Conservation (phyloP, 2,888 invertebrate genomes). For the Pyrrhia umbra region DNA sequence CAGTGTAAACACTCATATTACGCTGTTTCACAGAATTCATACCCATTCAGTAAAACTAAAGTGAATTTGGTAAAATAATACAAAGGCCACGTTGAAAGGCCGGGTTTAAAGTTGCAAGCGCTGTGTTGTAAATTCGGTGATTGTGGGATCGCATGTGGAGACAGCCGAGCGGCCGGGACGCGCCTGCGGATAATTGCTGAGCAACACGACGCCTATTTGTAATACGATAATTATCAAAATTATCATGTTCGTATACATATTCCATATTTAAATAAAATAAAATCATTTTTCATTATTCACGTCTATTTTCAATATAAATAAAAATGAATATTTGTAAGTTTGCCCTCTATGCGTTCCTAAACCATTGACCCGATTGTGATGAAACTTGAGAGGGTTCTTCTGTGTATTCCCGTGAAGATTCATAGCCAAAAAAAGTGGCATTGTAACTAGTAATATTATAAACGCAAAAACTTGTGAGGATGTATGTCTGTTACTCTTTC, state of each 20-base stretch:
- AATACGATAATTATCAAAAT: conserved; percentile 69
- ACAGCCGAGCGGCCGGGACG: conserved; percentile 18
- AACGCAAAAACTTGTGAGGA: too few species aligned
- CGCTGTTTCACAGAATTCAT: conserved; percentile 48
- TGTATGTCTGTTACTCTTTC: conserved; percentile 12
- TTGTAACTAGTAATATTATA: too few species aligned
- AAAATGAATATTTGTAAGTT: too few species aligned
- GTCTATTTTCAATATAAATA: conserved; percentile 22
- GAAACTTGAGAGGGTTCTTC: too few species aligned
- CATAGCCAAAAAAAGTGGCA: too few species aligned
- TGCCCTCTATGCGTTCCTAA: too few species aligned
- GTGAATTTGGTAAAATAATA: conserved; percentile 59
- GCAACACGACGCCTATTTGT: conserved; percentile 63
- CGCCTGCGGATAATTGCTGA: conserved; percentile 70
- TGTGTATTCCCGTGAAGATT: too few species aligned
- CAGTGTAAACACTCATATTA: conserved; percentile 41
- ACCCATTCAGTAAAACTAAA: conserved; percentile 53
- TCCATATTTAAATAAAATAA: too few species aligned
- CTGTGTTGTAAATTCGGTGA: conserved; percentile 41
- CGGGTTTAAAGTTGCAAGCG: conserved; percentile 57
- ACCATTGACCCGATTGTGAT: too few species aligned
- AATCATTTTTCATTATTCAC: too few species aligned
- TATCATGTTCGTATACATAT: conserved; percentile 56
- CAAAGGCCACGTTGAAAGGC: conserved; percentile 55
- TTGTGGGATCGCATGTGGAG: conserved; percentile 52